phyloP scores from a whole-genome alignment of 2,113 vertebrate species.

The Drymodes brunneopygia region DNA sequence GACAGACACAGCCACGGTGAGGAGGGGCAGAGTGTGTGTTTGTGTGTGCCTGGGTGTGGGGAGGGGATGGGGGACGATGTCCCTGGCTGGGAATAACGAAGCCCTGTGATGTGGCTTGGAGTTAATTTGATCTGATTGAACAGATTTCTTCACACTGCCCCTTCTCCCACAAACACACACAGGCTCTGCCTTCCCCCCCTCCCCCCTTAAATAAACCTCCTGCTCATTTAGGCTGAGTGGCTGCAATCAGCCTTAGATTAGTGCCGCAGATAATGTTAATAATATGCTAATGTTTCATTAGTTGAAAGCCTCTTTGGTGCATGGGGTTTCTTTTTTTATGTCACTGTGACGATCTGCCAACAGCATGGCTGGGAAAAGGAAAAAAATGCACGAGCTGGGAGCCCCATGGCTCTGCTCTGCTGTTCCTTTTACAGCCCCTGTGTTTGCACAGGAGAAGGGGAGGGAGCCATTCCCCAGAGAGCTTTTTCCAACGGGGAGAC shows the following conservation, averaged over 20 bases:
- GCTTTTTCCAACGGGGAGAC: background rate
- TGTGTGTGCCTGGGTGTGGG: background rate
- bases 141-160: conserved; percentile 42
- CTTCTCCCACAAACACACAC: background rate
- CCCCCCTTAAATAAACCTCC: conserved; percentile 76
- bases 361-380: conserved; percentile 35
- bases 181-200: background rate
- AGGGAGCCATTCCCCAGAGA: background rate
- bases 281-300: conserved; percentile 92
- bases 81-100: background rate
- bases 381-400: conserved; percentile 24
- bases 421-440: background rate
- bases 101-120: background rate
- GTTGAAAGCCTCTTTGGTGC: conserved; percentile 73
- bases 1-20: background rate
- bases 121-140: conserved; percentile 58
- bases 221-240: conserved; percentile 76
- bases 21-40: background rate
- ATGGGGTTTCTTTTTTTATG: conserved; percentile 71
- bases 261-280: conserved; percentile 78
- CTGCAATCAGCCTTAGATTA: conserved; percentile 80
- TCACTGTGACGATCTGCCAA: conserved; percentile 51
- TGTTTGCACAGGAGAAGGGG: background rate
- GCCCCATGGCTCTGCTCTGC: conserved; percentile 46
- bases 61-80: background rate